Evolutionary conservation across 2,888 invertebrate genomes (phyloP).

Genomic region (Horisme vitalbata): DNA sequence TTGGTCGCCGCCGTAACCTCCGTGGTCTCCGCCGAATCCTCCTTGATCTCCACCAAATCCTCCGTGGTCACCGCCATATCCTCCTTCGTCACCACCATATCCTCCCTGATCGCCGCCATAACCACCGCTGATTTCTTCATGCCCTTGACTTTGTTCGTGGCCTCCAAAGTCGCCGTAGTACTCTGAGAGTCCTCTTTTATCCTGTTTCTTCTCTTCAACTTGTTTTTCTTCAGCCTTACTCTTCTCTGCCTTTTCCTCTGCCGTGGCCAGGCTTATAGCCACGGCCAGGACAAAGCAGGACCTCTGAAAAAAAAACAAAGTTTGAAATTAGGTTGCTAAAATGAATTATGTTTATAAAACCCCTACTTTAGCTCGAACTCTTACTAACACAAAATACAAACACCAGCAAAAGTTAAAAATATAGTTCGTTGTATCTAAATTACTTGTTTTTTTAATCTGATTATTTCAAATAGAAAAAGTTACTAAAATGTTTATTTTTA

Average conservation of each 20-base stretch:
- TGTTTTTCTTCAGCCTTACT: conserved; percentile 72
- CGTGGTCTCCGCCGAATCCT: conserved; percentile 40
- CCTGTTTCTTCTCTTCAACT: conserved; percentile 80
- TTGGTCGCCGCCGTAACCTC: conserved; percentile 28
- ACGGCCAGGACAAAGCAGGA: conserved; percentile 79
- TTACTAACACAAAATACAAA: too few species aligned
- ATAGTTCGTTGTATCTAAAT: too few species aligned
- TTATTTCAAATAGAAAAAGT: too few species aligned
- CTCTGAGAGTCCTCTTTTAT: conserved; percentile 80
- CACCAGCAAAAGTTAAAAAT: too few species aligned
- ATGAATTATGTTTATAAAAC: too few species aligned
- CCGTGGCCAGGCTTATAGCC: conserved; percentile 80
- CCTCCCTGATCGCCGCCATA: conserved; percentile 41
- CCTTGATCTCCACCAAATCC: conserved; percentile 37
- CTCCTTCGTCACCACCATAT: conserved; percentile 36
- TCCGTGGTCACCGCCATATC: conserved; percentile 41
- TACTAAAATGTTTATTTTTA: too few species aligned
- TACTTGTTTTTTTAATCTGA: too few species aligned
- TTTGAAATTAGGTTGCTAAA: neutral
- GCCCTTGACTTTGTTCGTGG: conserved; percentile 46
- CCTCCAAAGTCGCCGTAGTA: conserved; percentile 70
- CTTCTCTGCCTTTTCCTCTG: conserved; percentile 77
- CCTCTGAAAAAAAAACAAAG: conserved; percentile 54
- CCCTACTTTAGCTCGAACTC: too few species aligned
- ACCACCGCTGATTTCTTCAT: conserved; percentile 45